Percentiles rank a stretch among this genome's conserved stretches.
phyloP scores from a whole-genome alignment of 2,113 vertebrate species.

The Gila orcuttii region DNA sequence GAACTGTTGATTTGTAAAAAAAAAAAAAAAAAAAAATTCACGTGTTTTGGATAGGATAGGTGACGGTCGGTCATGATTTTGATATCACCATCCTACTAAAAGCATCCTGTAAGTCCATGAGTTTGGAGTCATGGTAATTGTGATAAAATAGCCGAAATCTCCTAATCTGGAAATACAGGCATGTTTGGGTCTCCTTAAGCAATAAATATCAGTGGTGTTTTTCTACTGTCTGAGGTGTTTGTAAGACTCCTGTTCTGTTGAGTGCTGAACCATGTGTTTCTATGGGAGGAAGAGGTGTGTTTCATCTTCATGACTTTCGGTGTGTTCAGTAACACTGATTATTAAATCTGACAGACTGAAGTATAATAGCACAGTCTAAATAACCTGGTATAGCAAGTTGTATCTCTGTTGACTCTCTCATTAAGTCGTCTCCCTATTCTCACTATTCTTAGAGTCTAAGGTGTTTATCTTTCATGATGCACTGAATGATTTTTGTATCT shows the following conservation, averaged over 20 bases:
- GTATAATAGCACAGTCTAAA: not conserved
- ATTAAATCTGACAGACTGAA: conserved; percentile 1
- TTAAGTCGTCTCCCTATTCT: not conserved
- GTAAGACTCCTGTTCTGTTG: not conserved
- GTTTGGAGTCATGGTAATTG: not conserved
- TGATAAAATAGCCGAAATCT: not conserved
- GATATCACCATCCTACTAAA: not conserved
- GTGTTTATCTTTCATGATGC: not conserved
- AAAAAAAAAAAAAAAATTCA: no score
- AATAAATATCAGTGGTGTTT: not conserved
- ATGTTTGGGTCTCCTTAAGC: no score
- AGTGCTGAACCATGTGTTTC: not conserved
- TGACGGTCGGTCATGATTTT: no score
- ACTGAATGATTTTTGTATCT: not conserved
- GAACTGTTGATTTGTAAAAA: not conserved
- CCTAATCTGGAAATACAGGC: not conserved
- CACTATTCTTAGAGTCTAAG: not conserved
- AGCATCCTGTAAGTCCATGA: not conserved
- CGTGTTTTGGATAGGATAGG: no score
- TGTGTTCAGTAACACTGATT: conserved; percentile 11
- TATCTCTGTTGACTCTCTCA: not conserved
- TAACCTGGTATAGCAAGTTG: not conserved
- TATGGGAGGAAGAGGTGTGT: not conserved
- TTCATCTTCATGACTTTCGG: not conserved
- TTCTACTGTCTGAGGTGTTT: not conserved